A percentile compares a stretch with the other conserved stretches of the same genome.
Evolutionary conservation across 2,113 vertebrate genomes (phyloP).

Genomic region (Gobio gobio): DNA sequence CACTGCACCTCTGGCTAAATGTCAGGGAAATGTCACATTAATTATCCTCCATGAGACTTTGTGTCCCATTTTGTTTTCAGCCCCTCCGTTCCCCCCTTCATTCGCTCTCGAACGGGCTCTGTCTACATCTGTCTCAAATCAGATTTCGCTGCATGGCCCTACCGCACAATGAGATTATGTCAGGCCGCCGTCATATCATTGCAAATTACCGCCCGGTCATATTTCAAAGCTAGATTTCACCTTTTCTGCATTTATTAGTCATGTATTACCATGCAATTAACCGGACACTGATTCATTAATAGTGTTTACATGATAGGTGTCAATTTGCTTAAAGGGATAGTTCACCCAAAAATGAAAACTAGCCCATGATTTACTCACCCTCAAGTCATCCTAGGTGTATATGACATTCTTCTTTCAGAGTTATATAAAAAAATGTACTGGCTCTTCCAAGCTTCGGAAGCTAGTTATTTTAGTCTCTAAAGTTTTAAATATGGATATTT

Average conservation of each 20-base stretch:
- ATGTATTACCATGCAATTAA: constrained; percentile 38
- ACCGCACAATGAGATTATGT: constrained; percentile 71
- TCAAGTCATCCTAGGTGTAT: too few relatives aligned
- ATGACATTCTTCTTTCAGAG: too few relatives aligned
- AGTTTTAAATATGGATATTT: too few relatives aligned
- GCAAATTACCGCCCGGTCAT: constrained; percentile 48
- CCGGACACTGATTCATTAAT: neutral
- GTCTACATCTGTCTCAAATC: constrained; percentile 70
- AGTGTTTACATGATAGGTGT: neutral
- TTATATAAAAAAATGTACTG: too few relatives aligned
- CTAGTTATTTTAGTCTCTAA: too few relatives aligned
- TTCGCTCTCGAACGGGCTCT: constrained; percentile 59
- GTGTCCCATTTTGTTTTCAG: constrained; percentile 57
- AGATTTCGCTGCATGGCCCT: constrained; percentile 65
- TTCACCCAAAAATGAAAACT: too few relatives aligned
- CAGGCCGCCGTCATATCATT: constrained; percentile 54
- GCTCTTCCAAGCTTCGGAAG: too few relatives aligned
- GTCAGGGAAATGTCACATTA: constrained; percentile 83
- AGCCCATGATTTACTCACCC: too few relatives aligned
- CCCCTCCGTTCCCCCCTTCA: constrained; percentile 54
- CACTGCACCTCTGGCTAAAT: constrained; percentile 75
- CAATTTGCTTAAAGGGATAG: neutral
- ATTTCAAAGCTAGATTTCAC: constrained; percentile 38
- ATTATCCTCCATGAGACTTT: constrained; percentile 77
- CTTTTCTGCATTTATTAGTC: constrained; percentile 35